phyloP scores from a whole-genome alignment of 35 echinoderm and acorn worm genomes.

The Apostichopus parvimensis region DNA sequence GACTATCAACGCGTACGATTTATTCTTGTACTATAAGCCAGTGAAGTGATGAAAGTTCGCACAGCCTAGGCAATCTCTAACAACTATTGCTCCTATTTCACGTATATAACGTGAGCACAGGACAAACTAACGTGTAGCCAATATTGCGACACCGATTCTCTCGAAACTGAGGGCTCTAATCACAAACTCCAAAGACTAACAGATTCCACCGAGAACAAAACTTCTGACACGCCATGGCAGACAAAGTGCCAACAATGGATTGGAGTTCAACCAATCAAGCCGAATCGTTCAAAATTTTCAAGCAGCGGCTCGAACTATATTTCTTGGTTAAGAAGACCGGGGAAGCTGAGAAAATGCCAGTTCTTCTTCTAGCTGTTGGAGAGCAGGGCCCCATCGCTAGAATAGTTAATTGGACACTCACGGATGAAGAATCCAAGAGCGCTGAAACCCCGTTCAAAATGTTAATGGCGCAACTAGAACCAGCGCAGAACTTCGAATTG shows the following conservation, averaged over 20 bases:
- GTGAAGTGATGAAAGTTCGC: too few species aligned
- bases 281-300: slow-evolving; percentile 13
- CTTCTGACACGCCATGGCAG: neutral
- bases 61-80: too few species aligned
- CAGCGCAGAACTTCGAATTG: slow-evolving; percentile 12
- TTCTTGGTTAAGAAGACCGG: neutral
- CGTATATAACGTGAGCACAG: neutral
- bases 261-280: neutral
- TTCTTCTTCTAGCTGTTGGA: slow-evolving; percentile 5
- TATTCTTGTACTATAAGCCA: too few species aligned
- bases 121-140: neutral
- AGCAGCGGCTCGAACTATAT: slow-evolving; percentile 10
- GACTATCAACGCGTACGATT: too few species aligned
- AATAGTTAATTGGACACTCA: slow-evolving; percentile 13
- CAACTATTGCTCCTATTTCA: too few species aligned
- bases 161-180: neutral
- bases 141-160: neutral
- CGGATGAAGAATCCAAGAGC: neutral
- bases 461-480: slow-evolving; percentile 9
- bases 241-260: slow-evolving; percentile 16
- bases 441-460: neutral
- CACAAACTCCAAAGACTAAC: slow-evolving; percentile 8
- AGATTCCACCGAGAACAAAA: neutral
- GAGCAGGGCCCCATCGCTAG: neutral
- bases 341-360: neutral